phyloP scores from a whole-genome alignment of 1,140 invertebrate genomes.

The Zaprionus taronus region DNA sequence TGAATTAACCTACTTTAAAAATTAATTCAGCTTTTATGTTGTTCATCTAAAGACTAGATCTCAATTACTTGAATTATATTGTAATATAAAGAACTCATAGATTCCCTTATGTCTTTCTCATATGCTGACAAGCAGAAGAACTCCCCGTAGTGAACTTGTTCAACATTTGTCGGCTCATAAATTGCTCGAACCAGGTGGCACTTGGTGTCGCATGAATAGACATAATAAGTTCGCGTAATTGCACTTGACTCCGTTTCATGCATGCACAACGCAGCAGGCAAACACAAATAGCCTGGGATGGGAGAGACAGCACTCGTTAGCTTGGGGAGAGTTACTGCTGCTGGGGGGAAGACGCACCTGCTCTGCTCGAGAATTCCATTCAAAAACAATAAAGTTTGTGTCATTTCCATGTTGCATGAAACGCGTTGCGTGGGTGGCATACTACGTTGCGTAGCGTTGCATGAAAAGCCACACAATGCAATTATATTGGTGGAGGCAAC shows the following conservation, averaged over 20 bases:
- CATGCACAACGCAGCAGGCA: conserved; percentile 28
- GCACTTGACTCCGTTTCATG: conserved; percentile 50
- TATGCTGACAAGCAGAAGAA: neutral
- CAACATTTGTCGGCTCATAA: conserved; percentile 1
- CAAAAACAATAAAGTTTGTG: conserved; percentile 61
- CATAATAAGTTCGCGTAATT: conserved; percentile 46
- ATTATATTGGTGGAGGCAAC: conserved; percentile 47
- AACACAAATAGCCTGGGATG: neutral
- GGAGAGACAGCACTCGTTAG: neutral
- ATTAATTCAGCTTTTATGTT: too few relatives aligned
- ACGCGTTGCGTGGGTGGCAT: neutral
- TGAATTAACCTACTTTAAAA: too few relatives aligned
- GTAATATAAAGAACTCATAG: neutral
- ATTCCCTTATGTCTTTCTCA: neutral
- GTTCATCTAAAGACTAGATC: too few relatives aligned
- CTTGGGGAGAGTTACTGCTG: neutral
- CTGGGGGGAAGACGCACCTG: neutral
- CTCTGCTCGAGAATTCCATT: conserved; percentile 23
- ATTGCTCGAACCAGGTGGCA: conserved; percentile 8
- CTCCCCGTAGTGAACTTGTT: neutral
- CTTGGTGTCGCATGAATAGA: conserved; percentile 23
- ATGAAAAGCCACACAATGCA: conserved; percentile 38
- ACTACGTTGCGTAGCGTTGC: neutral
- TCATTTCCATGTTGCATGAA: conserved; percentile 44
- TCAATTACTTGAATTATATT: neutral